Percentiles rank a stretch among this genome's conserved stretches.
These are phyloP conservation scores for Microctonus aethiopoides DNA, from an alignment of 2,888 invertebrate genomes.

Conservation along the genomic window DNA sequence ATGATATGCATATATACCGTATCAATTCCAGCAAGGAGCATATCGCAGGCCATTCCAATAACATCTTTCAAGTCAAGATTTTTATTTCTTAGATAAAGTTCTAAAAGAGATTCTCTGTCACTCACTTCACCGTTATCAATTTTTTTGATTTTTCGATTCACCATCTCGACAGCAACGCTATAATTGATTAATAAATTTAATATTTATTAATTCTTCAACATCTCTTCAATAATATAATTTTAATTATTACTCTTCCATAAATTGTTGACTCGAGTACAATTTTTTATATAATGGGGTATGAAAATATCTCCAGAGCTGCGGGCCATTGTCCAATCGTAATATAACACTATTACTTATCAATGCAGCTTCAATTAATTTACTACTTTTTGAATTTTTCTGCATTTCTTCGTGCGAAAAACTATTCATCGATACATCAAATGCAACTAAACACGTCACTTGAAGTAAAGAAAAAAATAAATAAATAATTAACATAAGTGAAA, in stretches of 20 bases:
- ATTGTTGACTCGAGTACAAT: slow-evolving; percentile 76
- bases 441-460: slow-evolving; percentile 80
- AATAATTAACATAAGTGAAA: slow-evolving; percentile 6
- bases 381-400: slow-evolving; percentile 72
- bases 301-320: slow-evolving; percentile 77
- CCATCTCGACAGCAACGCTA: slow-evolving; percentile 76
- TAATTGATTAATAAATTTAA: slow-evolving; percentile 28
- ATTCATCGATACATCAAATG: slow-evolving; percentile 77
- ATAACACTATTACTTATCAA: slow-evolving; percentile 79
- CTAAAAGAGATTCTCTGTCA: slow-evolving; percentile 71
- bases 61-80: slow-evolving; percentile 82
- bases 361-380: slow-evolving; percentile 78
- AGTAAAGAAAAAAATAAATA: slow-evolving; percentile 43
- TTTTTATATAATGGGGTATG: slow-evolving; percentile 79
- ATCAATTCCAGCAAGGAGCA: slow-evolving; percentile 87
- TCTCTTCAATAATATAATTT: background rate
- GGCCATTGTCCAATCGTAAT: slow-evolving; percentile 77
- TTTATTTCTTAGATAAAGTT: slow-evolving; percentile 76
- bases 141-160: slow-evolving; percentile 71
- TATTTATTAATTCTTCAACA: too few relatives aligned
- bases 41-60: slow-evolving; percentile 85
- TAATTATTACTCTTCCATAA: slow-evolving; percentile 75
- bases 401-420: slow-evolving; percentile 76
- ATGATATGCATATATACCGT: slow-evolving; percentile 70
- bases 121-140: slow-evolving; percentile 63